phyloP scores from a whole-genome alignment of 2,113 vertebrate genomes.

The Sus scrofa region T2T-Sscrofa CM000819.6:141873501-141874000 shows the following conservation, averaged over 20 bases:
- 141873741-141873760: too few species aligned
- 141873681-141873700: too few species aligned
- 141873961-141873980: constrained; percentile 54
- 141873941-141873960: constrained; percentile 64
- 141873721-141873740: too few species aligned
- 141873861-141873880: not conserved
- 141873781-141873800: not conserved
- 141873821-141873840: not conserved
- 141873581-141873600: too few species aligned
- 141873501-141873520: not conserved
- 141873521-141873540: not conserved
- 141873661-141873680: too few species aligned
- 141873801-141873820: not conserved
- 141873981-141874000: not conserved
- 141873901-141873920: constrained; percentile 13
- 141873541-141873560: not conserved
- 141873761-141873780: too few species aligned
- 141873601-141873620: too few species aligned
- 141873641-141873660: too few species aligned
- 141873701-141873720: too few species aligned
- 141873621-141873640: too few species aligned
- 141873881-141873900: not conserved
- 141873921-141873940: constrained; percentile 39
- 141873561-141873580: too few species aligned
- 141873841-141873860: not conserved